Percentiles rank a stretch among this genome's conserved stretches.
These are phyloP conservation scores for Formica selysi DNA, from an alignment of 1,140 invertebrate genomes.

Conservation along the genomic window DNA sequence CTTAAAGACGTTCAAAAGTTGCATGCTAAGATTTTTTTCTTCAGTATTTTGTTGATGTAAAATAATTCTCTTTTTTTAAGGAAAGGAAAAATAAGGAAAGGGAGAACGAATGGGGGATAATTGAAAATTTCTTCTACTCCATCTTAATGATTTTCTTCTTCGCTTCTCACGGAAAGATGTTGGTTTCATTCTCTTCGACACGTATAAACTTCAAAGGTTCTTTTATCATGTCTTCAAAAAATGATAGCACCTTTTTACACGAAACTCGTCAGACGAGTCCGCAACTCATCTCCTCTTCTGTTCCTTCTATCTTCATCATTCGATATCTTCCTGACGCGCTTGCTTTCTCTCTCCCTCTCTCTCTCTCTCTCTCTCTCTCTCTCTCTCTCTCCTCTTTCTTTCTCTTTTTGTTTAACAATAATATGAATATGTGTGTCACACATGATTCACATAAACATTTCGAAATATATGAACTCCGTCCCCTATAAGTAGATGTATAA, in stretches of 20 bases:
- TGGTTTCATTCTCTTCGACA: conserved; percentile 8
- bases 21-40: background rate
- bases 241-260: conserved; percentile 21
- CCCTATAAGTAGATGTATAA: conserved; percentile 40
- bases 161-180: conserved; percentile 21
- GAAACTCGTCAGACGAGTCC: conserved; percentile 56
- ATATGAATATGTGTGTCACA: conserved; percentile 54
- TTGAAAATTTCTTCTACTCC: conserved; percentile 39
- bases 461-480: conserved; percentile 4
- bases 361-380: too few relatives aligned
- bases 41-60: background rate
- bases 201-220: conserved; percentile 27
- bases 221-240: conserved; percentile 17
- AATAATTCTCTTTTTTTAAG: background rate
- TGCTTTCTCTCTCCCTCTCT: background rate
- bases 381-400: background rate
- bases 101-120: background rate
- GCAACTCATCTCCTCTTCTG: background rate
- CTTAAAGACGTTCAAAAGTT: background rate
- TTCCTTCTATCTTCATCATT: background rate
- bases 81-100: background rate
- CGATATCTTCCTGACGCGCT: background rate
- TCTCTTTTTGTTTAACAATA: conserved; percentile 33
- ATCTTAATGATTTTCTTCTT: conserved; percentile 21
- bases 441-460: conserved; percentile 52